Conservation (phyloP, 2,888 invertebrate genomes). For the Auanema sp. region DNA sequence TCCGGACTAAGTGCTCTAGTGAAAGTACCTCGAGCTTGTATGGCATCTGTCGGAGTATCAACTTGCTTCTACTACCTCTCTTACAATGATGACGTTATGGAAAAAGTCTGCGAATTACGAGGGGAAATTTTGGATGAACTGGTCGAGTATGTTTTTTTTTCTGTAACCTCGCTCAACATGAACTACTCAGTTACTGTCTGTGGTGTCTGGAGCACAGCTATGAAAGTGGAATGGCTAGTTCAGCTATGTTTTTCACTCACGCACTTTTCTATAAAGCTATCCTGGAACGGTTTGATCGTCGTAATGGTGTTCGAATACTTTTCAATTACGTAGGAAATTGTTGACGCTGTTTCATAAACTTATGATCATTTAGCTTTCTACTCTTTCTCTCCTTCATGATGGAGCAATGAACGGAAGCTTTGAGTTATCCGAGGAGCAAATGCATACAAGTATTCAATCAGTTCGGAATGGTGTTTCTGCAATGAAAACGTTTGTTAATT, state of each 20-base stretch:
- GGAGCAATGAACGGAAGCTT: slow-evolving; percentile 68
- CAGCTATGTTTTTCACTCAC: slow-evolving; percentile 94
- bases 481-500: slow-evolving; percentile 72
- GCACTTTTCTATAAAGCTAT: slow-evolving; percentile 78
- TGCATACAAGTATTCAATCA: slow-evolving; percentile 85
- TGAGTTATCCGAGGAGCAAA: slow-evolving; percentile 79
- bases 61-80: slow-evolving; percentile 91
- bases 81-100: slow-evolving; percentile 96
- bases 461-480: slow-evolving; percentile 88
- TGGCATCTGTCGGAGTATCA: slow-evolving; percentile 79
- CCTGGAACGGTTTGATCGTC: slow-evolving; percentile 88
- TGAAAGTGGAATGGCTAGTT: slow-evolving; percentile 95
- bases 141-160: slow-evolving; percentile 49
- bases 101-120: slow-evolving; percentile 81
- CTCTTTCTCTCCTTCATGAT: slow-evolving; percentile 81
- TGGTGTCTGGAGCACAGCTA: slow-evolving; percentile 95
- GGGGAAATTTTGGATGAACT: slow-evolving; percentile 62
- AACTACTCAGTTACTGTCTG: slow-evolving; percentile 76
- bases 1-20: slow-evolving; percentile 84
- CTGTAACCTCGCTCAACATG: background rate
- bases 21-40: slow-evolving; percentile 73
- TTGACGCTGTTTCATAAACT: background rate
- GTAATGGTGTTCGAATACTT: slow-evolving; percentile 88
- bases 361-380: slow-evolving; percentile 74
- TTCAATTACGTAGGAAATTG: slow-evolving; percentile 80